Conservation (phyloP, 2,113 vertebrate genomes). For the Saimiri boliviensis region DNA sequence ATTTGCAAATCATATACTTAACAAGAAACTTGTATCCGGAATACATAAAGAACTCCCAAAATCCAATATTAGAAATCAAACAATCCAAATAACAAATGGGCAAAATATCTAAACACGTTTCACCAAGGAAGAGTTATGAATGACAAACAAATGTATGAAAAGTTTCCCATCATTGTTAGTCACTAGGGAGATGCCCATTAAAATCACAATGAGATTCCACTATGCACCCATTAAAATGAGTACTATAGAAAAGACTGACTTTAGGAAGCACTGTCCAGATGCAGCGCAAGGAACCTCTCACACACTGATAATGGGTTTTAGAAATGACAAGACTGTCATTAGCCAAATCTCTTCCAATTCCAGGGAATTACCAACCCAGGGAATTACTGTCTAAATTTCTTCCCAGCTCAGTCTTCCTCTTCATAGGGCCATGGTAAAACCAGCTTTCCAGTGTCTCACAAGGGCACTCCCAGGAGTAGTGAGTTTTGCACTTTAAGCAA, state of each 20-base stretch:
- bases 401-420: not conserved
- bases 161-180: not conserved
- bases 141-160: not conserved
- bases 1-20: not conserved
- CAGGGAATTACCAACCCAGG: not conserved
- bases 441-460: not conserved
- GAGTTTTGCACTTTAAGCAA: not conserved
- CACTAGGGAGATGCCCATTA: not conserved
- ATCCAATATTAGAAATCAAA: not conserved
- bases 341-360: not conserved
- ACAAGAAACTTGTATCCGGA: not conserved
- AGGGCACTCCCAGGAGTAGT: not conserved
- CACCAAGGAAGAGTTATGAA: not conserved
- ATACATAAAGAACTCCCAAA: not conserved
- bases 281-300: not conserved
- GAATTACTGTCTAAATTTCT: not conserved
- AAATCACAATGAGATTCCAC: not conserved
- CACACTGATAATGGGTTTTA: not conserved
- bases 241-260: not conserved
- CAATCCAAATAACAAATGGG: not conserved
- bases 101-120: not conserved
- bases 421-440: not conserved
- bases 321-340: not conserved
- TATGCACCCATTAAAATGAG: not conserved
- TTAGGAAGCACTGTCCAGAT: accelerated